Evolutionary conservation across 2,888 invertebrate species (phyloP), one percentile per base, ranked within the genome.

Genomic region (Lochmaea capreae): DNA sequence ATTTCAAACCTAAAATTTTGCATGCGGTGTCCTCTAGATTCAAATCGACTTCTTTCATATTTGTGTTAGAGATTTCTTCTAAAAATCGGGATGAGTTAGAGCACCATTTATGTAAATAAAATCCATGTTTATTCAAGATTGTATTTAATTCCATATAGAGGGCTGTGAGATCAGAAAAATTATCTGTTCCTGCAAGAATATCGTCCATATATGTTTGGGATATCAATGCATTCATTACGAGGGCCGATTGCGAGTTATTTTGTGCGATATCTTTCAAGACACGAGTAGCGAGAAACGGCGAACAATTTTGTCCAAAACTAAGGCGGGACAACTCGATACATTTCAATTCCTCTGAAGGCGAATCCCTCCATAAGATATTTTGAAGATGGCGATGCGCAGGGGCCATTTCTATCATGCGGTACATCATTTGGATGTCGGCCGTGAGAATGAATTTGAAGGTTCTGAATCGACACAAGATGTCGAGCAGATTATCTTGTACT

Each of bases 401-500:
- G 14, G 8, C 11, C 46, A 49, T 49, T 63, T 11, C 2, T 2
- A 75, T 49, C 59, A 57, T 67, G 8, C 71, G 26, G 39, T 54
- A 68, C 68, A 72, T 75, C 68, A 69, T 72, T 22, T 16, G 18
- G 10, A 72, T 72, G 26, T 72, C 72, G n/a, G 54, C 52, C 5
- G 49, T 49, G 6, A 75, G 10, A 1, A 73, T 77, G 65, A 66
- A 68, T 73, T 43, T 77, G 42, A 65, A 67, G 11, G 33, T 43
- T 61, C 62, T 57, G 43, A 69, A 75, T 42, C 72, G 43, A 63
- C 42, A n/a, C n/a, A 75, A 1, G 3, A 76, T 71, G 54, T 74
- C 67, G 43, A 74, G 72, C 5, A 76, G 11, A 18, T 72, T 65
- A 16, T 52, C 18, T 67, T 74, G 76, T 11, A 65, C 71, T 6